Base-by-base conservation (phyloP, 2,797 vertebrate species). In the Varecia variegata region DNA sequence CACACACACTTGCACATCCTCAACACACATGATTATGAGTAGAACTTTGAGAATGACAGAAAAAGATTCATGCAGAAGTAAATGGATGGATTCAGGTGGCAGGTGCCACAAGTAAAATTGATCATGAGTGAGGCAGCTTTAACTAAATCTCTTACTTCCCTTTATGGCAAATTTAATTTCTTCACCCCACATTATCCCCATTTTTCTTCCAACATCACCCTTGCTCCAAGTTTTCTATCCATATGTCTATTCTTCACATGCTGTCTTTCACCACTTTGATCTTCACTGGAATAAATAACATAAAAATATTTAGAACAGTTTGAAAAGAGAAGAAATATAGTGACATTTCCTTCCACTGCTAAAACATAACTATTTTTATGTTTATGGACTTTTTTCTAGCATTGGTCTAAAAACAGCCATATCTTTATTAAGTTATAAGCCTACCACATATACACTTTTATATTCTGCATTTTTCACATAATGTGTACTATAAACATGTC, bases 381-480 rank as follows among this genome's bases (percentile, higher is more conserved):
- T 88, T 95, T 80, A 95, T 35, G 50, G 70, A 67, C 32, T 83
- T 47, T 74, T 38, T 90, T 89, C 76, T 45, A 47, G 38, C 77
- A 68, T 83, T 76, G 45, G 21, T 67, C 74, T 89, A 50, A 83
- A 96, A 88, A 80, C 71, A 93, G 45, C 56, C 45, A 27, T 95
- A 68, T 90, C 32, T 96, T 97, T 94, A 95, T 94, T 94, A 96
- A 93, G 70, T 94, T 94, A 65, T 88, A 96, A 93, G 54, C n/a
- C 76, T 60, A 90, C 17, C 35, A 93, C 35, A 91, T 18, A 83
- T 21, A 45, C 14, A 83, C 27, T 95, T 94, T 95, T 50, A 93
- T 90, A 88, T 91, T 77, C 52, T 93, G 14, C 27, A 73, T 71
- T 97, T 97, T 96, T 95, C 60, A 91, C n/a, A 84, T 62, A 94